phyloP scores from a whole-genome alignment of 2,797 vertebrate species.

The Lithobates pipiens region DNA sequence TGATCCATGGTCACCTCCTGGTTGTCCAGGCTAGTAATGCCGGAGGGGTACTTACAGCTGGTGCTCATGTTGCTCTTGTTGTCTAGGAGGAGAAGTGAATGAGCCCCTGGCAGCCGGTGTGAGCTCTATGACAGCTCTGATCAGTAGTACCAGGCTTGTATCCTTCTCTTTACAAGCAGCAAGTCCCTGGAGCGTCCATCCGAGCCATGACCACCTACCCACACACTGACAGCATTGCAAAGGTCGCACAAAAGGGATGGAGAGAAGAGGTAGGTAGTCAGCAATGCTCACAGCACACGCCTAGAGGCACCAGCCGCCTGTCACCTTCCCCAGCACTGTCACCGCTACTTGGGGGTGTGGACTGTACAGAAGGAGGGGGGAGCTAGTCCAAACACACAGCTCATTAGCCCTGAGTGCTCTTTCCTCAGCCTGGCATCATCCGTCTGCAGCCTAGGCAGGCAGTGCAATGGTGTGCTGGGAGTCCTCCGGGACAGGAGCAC shows the following conservation, averaged over 20 bases:
- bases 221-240: conserved; percentile 27
- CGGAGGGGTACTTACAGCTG: conserved; percentile 50
- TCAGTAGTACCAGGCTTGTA: not conserved
- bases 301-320: conserved; percentile 25
- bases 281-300: conserved; percentile 11
- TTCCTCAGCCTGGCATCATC: conserved; percentile 25
- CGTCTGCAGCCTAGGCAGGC: not conserved
- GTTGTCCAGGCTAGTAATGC: too few relatives aligned
- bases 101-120: not conserved
- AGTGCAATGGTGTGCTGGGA: conserved; percentile 3
- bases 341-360: conserved; percentile 50
- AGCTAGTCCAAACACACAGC: not conserved
- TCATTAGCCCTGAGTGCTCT: conserved; percentile 45
- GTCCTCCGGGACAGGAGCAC: conserved; percentile 31
- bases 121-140: conserved; percentile 13
- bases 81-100: conserved; percentile 26
- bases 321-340: not conserved
- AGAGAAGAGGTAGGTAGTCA: conserved; percentile 2
- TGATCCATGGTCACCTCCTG: not conserved
- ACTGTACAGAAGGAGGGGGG: conserved; percentile 26
- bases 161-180: conserved; percentile 21
- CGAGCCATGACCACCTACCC: conserved; percentile 35
- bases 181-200: conserved; percentile 22
- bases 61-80: conserved; percentile 50
- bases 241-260: conserved; percentile 7